Percentiles rank a stretch among this genome's conserved stretches.
These are phyloP conservation scores for Yoshiicerus persimilis DNA, from an alignment of 1,140 invertebrate species.

Conservation along the genomic window DNA sequence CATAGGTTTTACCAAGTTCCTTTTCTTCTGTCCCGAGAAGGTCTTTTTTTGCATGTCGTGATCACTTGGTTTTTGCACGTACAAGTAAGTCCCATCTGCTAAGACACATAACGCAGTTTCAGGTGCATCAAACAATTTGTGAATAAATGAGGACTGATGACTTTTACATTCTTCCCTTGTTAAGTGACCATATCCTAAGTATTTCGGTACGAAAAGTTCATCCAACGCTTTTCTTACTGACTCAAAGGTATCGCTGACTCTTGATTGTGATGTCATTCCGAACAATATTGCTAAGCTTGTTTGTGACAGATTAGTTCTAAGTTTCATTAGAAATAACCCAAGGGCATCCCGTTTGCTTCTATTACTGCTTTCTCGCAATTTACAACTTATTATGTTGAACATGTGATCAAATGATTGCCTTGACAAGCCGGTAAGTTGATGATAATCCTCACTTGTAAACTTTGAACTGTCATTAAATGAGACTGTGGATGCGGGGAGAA, in stretches of 20 bases:
- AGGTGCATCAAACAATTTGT: background rate
- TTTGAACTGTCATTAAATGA: background rate
- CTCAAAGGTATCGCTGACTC: background rate
- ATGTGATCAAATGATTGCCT: background rate
- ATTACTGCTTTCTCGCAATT: background rate
- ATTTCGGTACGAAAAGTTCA: background rate
- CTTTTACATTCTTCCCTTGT: background rate
- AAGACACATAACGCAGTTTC: background rate
- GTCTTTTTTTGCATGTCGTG: background rate
- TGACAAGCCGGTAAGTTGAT: background rate
- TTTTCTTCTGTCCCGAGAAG: background rate
- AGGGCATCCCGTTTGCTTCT: background rate
- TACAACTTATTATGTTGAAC: background rate
- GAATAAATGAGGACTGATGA: background rate
- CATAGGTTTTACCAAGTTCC: slow-evolving; percentile 3
- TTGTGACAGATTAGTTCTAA: background rate
- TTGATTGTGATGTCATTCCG: background rate
- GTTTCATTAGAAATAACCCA: background rate
- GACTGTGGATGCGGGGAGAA: too few relatives aligned
- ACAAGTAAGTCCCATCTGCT: background rate
- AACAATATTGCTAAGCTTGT: background rate
- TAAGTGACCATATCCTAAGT: background rate
- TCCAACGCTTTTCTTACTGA: background rate
- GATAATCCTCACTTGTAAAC: background rate
- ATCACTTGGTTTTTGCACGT: background rate